These are phyloP conservation scores for Ochlodes sylvanus DNA, from an alignment of 2,888 invertebrate species.

Conservation along the genomic window DNA sequence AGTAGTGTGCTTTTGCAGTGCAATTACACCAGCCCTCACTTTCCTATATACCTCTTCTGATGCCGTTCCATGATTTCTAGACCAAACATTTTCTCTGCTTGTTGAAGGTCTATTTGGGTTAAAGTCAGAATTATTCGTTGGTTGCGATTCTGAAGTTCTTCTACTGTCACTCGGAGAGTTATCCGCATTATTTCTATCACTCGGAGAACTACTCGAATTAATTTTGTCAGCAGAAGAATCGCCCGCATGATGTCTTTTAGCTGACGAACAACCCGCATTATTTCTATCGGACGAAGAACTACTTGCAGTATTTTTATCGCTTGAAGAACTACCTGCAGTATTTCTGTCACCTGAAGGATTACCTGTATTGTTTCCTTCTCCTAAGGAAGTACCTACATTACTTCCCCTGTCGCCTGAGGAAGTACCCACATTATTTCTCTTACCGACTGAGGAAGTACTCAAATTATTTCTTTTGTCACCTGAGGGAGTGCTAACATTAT, in stretches of 20 bases:
- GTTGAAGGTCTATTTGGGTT: conserved; percentile 65
- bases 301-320: conserved; percentile 38
- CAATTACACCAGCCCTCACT: conserved; percentile 68
- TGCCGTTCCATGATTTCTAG: conserved; percentile 57
- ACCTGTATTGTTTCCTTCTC: not conserved
- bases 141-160: conserved; percentile 45
- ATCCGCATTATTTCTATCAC: not conserved
- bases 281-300: not conserved
- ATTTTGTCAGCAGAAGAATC: not conserved
- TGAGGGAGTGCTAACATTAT: not conserved
- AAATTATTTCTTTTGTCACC: conserved; percentile 37
- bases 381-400: conserved; percentile 43
- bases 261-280: not conserved
- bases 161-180: conserved; percentile 44
- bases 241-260: not conserved
- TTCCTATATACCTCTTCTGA: conserved; percentile 72
- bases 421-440: not conserved
- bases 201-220: not conserved
- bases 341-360: not conserved
- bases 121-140: conserved; percentile 44
- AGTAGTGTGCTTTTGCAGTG: conserved; percentile 70
- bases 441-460: not conserved
- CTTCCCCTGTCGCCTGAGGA: conserved; percentile 30
- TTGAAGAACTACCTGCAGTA: not conserved
- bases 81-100: conserved; percentile 66